A percentile compares a stretch with the other conserved stretches of the same genome.
phyloP scores from a whole-genome alignment of 2,888 invertebrate species.

The Heliconius charithonia region DNA sequence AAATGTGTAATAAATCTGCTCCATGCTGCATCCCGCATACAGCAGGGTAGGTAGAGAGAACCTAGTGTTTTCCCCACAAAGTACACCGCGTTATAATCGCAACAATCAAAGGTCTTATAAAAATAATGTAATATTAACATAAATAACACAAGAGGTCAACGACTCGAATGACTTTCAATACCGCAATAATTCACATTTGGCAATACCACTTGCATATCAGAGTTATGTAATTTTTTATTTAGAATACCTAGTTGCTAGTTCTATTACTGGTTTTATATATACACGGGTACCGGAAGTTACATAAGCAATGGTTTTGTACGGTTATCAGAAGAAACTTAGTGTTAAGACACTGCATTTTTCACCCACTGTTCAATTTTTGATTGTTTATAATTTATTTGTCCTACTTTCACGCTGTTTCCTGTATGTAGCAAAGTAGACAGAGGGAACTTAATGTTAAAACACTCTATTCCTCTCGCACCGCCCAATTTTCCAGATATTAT shows the following conservation, averaged over 20 bases:
- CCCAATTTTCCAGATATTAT: too few relatives aligned
- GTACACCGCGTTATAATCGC: too few relatives aligned
- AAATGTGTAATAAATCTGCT: too few relatives aligned
- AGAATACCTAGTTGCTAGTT: not conserved
- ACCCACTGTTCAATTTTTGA: too few relatives aligned
- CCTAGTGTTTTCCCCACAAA: too few relatives aligned
- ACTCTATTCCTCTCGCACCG: not conserved
- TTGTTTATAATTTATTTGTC: too few relatives aligned
- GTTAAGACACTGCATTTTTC: too few relatives aligned
- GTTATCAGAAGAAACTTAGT: too few relatives aligned
- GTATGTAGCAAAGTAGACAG: not conserved
- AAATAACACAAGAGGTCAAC: conserved; percentile 13
- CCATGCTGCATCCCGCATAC: too few relatives aligned
- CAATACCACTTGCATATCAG: not conserved
- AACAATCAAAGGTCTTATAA: too few relatives aligned
- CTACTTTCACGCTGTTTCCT: too few relatives aligned
- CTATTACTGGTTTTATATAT: not conserved
- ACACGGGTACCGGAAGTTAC: not conserved
- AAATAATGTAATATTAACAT: not conserved
- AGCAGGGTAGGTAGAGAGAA: too few relatives aligned
- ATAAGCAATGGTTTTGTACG: not conserved
- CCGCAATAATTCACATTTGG: conserved; percentile 27
- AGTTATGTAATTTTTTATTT: conserved; percentile 24
- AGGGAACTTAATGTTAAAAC: not conserved
- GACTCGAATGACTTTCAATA: conserved; percentile 21